Evolutionary conservation across 2,888 invertebrate genomes (phyloP), one percentile per base, ranked within the genome.

Genomic region (Tipula vernalis): DNA sequence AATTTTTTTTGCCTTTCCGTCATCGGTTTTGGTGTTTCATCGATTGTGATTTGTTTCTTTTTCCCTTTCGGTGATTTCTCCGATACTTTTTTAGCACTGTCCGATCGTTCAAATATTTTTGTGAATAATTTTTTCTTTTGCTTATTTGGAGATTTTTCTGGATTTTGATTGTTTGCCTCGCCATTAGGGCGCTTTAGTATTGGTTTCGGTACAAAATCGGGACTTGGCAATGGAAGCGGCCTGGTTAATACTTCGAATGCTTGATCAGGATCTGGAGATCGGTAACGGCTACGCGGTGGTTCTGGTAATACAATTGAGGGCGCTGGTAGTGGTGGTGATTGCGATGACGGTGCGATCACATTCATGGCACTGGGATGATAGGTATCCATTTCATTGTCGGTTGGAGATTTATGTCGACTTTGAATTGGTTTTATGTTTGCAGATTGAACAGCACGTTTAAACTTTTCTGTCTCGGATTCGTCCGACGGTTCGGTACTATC

Each of bases 131-230:
- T 88, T 42, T 86, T 87, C 86, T 87, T 88, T 87, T 87, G 87
- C 87, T 88, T 88, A 57, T 88, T 87, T 28, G 87, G 85, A 13
- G 47, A 86, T 86, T 85, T 83, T 71, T 71, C 71, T 10, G 18
- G 28, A 87, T 87, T 85, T 87, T 0, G 88, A 88, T 89, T 89
- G 5, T 90, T 88, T 84, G 92, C 90, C 41, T 90, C 89, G 88
- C 93, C 93, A 3, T 91, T 90, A 1, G 91, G 92, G 87, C 93
- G 93, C 90, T 96, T 96, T 13, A 96, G 90, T 89, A 96, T 96
- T 0, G 96, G 96, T 90, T 96, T 96, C 0, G 96, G 96, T 44
- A 95, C 91, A 89, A 95, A 94, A 90, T 94, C 95, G 0, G 95
- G 95, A 90, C 94, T 94, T 0, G 95, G 94, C 84, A 94, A 91